Evolutionary conservation across 2,797 vertebrate species (phyloP), one percentile per base, ranked within the genome.

Genomic region (Myripristis murdjan): DNA sequence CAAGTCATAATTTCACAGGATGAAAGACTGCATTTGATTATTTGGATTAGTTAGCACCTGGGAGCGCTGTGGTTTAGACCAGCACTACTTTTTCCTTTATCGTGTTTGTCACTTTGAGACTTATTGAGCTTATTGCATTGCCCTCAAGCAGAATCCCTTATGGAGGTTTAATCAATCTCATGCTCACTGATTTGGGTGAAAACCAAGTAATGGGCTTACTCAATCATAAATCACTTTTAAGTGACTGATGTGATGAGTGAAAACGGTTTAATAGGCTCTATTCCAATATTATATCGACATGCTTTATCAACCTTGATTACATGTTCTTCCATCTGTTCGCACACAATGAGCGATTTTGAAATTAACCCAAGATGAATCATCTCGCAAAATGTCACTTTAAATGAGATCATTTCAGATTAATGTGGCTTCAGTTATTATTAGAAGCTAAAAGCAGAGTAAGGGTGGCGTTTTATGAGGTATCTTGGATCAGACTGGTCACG

Each of bases 1-100:
- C 83, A 82, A 58, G 48, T 71, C 28, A 70, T 64, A 59, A 66
- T 77, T 82, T 70, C 69, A 62, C 55, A 68, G 80, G 64, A 85
- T 79, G 64, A 84, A 75, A 84, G 75, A 48, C 24, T 48, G 69
- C 60, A 64, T 84, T 86, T 73, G 79, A 87, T 83, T 82, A 71
- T 39, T 53, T 55, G 71, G 74, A 70, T 69, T 44, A 48, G 71
- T 41, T 3, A 28, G 23, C 16, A 0, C 9, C 43, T 5, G 33
- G 46, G 66, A 70, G 37, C 14, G 8, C 15, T 56, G 61, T n/a
- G 58, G 47, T 58, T 54, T 7, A 24, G 64, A 41, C 4, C 39
- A 15, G 14, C 5, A 6, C 6, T n/a, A 24, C n/a, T n/a, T n/a
- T 48, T 69, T 77, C 59, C 14, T 56, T 22, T 4, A 22, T 24